Percentiles rank a stretch among this genome's conserved stretches.
phyloP scores from a whole-genome alignment of 2,113 vertebrate species.

The Gorsachius goisagi region DNA sequence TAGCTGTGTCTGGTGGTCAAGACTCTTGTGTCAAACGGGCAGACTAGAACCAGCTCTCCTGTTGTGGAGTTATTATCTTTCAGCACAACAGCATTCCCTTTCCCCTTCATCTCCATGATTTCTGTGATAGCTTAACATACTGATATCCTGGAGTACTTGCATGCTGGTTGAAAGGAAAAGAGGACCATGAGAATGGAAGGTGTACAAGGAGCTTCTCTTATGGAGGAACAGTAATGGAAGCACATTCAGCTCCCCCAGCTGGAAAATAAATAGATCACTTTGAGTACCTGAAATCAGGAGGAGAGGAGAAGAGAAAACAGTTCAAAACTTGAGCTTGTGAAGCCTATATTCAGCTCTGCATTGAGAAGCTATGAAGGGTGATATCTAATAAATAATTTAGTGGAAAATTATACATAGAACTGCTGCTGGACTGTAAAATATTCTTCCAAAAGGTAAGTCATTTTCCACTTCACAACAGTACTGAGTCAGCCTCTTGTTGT shows the following conservation, averaged over 20 bases:
- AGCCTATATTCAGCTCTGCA: neutral
- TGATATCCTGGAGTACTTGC: neutral
- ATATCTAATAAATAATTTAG: neutral
- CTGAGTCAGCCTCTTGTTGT: neutral
- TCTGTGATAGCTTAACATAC: neutral
- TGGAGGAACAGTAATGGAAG: neutral
- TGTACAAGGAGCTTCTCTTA: neutral
- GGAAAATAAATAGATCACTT: neutral
- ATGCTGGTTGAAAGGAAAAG: neutral
- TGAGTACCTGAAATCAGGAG: neutral
- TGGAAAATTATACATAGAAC: neutral
- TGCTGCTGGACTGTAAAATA: neutral
- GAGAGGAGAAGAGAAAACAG: neutral
- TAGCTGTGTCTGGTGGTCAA: neutral
- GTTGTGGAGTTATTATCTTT: neutral
- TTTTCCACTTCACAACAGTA: neutral
- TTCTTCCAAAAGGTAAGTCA: neutral
- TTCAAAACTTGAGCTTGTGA: neutral
- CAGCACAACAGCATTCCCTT: neutral
- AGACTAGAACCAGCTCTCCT: neutral
- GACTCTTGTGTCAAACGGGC: neutral
- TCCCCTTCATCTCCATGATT: neutral
- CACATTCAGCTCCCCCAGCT: neutral
- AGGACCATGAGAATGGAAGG: neutral
- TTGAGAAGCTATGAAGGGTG: neutral